These are phyloP conservation scores for Ophion ellenae DNA, from an alignment of 2,888 invertebrate species.

Conservation along the genomic window DNA sequence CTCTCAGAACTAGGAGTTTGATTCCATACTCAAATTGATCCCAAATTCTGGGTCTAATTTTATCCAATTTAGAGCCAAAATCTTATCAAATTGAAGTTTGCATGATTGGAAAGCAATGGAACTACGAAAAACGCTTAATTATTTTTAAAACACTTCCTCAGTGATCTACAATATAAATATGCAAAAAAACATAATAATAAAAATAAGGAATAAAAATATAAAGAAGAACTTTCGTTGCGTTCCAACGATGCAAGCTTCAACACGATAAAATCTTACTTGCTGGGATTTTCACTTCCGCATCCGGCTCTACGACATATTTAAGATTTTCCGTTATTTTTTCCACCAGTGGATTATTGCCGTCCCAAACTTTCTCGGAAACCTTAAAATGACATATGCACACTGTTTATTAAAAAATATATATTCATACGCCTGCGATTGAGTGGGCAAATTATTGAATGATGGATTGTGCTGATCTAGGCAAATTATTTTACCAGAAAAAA, in stretches of 20 bases:
- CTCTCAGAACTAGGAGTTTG: too few species aligned
- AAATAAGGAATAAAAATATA: too few species aligned
- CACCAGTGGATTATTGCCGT: slow-evolving; percentile 65
- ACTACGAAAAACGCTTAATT: too few species aligned
- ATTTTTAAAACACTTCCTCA: too few species aligned
- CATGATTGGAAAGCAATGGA: too few species aligned
- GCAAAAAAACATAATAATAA: neutral
- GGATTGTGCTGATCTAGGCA: neutral
- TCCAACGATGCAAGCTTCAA: too few species aligned
- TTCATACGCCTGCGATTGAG: neutral
- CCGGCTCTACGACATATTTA: slow-evolving; percentile 65
- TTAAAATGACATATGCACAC: slow-evolving; percentile 30
- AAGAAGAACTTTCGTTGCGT: too few species aligned
- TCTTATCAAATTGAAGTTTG: too few species aligned
- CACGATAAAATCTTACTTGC: slow-evolving; percentile 70
- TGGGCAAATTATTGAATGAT: neutral
- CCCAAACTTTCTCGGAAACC: slow-evolving; percentile 67
- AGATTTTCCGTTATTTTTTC: slow-evolving; percentile 75
- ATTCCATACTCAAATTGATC: too few species aligned
- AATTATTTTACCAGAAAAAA: slow-evolving; percentile 74
- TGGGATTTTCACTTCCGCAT: slow-evolving; percentile 68
- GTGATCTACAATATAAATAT: too few species aligned
- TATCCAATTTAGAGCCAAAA: too few species aligned
- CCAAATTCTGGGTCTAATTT: too few species aligned
- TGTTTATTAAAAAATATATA: neutral